Percentiles rank a stretch among this genome's conserved stretches.
These are phyloP conservation scores for Cyclina sinensis DNA, from an alignment of 1,140 invertebrate genomes.

Conservation along the genomic window DNA sequence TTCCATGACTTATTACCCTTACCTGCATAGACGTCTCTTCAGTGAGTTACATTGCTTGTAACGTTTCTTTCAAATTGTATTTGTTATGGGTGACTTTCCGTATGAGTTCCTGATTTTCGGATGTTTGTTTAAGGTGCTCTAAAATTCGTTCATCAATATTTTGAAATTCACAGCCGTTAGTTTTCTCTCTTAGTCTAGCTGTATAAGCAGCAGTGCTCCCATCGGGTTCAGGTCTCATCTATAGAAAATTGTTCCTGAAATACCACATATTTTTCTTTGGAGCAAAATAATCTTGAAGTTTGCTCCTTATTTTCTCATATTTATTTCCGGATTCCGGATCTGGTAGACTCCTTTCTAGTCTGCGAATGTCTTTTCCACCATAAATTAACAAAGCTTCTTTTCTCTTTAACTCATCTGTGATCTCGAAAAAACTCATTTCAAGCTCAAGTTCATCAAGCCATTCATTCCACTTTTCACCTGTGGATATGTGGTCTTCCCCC, in stretches of 20 bases:
- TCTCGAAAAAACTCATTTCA: neutral
- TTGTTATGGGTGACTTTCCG: too few relatives aligned
- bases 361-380: neutral
- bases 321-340: neutral
- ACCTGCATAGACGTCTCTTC: neutral
- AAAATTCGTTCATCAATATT: neutral
- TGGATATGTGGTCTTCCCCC: neutral
- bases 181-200: too few relatives aligned
- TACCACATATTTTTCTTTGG: constrained; percentile 5
- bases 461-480: neutral
- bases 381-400: neutral
- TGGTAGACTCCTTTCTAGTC: neutral
- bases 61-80: neutral
- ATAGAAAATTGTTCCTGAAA: neutral
- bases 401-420: neutral
- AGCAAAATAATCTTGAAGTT: neutral
- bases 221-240: neutral
- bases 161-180: too few relatives aligned
- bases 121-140: neutral
- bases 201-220: neutral
- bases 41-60: too few relatives aligned
- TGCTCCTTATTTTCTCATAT: constrained; percentile 1
- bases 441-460: neutral
- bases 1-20: neutral
- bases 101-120: too few relatives aligned